Base-by-base conservation (phyloP, 2,888 invertebrate species). In the Diachrysia chrysitis region DNA sequence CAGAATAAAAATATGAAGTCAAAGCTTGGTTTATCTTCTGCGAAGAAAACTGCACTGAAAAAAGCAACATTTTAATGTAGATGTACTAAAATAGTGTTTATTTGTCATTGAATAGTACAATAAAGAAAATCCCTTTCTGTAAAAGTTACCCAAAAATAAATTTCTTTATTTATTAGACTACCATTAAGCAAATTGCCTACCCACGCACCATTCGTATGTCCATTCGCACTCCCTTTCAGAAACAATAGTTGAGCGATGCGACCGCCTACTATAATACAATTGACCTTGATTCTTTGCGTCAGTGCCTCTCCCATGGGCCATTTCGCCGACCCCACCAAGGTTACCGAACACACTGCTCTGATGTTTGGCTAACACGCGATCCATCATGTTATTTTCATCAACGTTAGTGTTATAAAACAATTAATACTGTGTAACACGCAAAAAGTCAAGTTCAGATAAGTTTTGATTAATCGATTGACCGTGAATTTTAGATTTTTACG, bases 271-370 rank as follows among this genome's bases (percentile, higher is more conserved):
- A 68, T 86, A 83, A 87, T 76, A 83, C 81, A 59, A 80, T 79
- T 81, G 86, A 75, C 92, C 91, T 92, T 92, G 89, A 83, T 83
- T 74, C 69, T 78, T 83, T 88, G 82, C 89, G 92, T 90, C 90
- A 91, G 70, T 64, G 85, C 82, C 87, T 85, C 82, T 88, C 87
- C 87, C 85, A 85, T 83, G 79, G 80, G 85, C 87, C 87, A 89
- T 90, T 90, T 90, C 85, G 70, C 82, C 78, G 85, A 86, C 87
- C 85, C 79, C 73, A 67, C 57, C 83, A 85, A 86, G 86, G 85
- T 78, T 73, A 42, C n/a, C 69, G 63, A 64, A 82, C 82, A 83
- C 65, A 85, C 75, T 12, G 81, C 37, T 71, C 23, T 21, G 59
- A 70, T 71, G 75, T 68, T 71, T 62, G 54, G 60, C 60, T 57